Percentiles rank a stretch among this genome's conserved stretches.
Conservation (phyloP, 2,888 invertebrate species). For the Campoletis raptor region DNA sequence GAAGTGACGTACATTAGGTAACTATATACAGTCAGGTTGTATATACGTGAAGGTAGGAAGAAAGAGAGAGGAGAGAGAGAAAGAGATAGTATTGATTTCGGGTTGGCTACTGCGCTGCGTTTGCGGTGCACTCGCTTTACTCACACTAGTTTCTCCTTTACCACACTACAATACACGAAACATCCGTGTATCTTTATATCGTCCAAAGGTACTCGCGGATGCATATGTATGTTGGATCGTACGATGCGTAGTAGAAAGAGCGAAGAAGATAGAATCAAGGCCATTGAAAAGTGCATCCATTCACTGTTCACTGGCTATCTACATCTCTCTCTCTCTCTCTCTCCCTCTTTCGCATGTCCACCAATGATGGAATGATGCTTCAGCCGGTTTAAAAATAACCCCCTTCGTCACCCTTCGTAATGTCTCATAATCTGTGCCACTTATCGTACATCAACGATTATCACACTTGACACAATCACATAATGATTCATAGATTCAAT, state of each 20-base stretch:
- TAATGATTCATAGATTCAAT: not conserved
- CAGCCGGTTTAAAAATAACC: slow-evolving; percentile 32
- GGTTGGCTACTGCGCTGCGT: slow-evolving; percentile 43
- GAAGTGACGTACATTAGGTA: slow-evolving; percentile 35
- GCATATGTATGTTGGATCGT: slow-evolving; percentile 40
- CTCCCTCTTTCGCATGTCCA: not conserved
- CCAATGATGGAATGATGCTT: slow-evolving; percentile 5
- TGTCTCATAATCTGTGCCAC: slow-evolving; percentile 26
- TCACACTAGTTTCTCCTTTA: slow-evolving; percentile 4
- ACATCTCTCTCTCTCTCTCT: slow-evolving; percentile 8
- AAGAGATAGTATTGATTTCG: slow-evolving; percentile 61
- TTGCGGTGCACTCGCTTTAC: slow-evolving; percentile 44
- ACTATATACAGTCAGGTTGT: slow-evolving; percentile 10
- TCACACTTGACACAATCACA: slow-evolving; percentile 1
- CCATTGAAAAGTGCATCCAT: slow-evolving; percentile 63
- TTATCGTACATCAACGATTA: slow-evolving; percentile 21
- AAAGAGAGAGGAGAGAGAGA: slow-evolving; percentile 19
- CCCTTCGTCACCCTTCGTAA: slow-evolving; percentile 4
- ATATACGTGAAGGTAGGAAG: not conserved
- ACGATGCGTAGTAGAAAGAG: slow-evolving; percentile 57
- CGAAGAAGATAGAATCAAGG: slow-evolving; percentile 53
- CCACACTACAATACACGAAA: not conserved
- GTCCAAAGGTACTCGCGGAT: slow-evolving; percentile 25
- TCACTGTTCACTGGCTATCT: slow-evolving; percentile 29
- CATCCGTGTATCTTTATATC: not conserved